Evolutionary conservation across 23 tunicate genomes (phyloP).

Genomic region (Halocynthia roretzi): DNA sequence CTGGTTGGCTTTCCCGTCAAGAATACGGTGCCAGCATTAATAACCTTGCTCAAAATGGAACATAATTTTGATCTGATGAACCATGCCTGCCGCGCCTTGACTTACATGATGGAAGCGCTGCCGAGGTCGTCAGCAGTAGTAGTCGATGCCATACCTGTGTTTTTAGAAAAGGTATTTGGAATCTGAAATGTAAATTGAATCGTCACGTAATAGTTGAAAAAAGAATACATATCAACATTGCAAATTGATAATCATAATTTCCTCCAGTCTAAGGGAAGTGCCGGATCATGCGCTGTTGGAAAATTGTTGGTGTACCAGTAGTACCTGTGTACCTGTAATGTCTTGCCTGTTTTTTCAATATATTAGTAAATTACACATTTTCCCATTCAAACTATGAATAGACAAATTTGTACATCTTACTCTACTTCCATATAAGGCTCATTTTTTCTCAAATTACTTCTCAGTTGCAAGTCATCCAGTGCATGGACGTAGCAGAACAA

Average conservation of each 20-base stretch:
- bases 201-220: not conserved
- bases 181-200: too few species aligned
- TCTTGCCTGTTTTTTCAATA: too few species aligned
- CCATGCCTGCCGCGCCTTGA: conserved; percentile 88
- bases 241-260: too few species aligned
- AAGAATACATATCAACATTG: too few species aligned
- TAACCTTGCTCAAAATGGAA: conserved; percentile 85
- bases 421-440: too few species aligned
- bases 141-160: conserved; percentile 84
- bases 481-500: conserved; percentile 98
- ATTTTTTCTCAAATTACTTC: not conserved
- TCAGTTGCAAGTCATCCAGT: conserved; percentile 79
- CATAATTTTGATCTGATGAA: conserved; percentile 95
- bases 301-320: too few species aligned
- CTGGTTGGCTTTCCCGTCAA: conserved; percentile 85
- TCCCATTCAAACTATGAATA: too few species aligned
- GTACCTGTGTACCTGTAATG: too few species aligned
- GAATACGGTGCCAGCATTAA: conserved; percentile 73
- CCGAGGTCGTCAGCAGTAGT: conserved; percentile 85
- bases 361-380: too few species aligned
- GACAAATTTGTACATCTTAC: too few species aligned
- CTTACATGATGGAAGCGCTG: conserved; percentile 97
- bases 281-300: too few species aligned
- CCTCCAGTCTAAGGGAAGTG: too few species aligned
- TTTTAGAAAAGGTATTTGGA: conserved; percentile 68